Percentiles rank a stretch among this genome's conserved stretches.
Conservation (phyloP, 2,113 vertebrate species). For the Scomber scombrus region DNA sequence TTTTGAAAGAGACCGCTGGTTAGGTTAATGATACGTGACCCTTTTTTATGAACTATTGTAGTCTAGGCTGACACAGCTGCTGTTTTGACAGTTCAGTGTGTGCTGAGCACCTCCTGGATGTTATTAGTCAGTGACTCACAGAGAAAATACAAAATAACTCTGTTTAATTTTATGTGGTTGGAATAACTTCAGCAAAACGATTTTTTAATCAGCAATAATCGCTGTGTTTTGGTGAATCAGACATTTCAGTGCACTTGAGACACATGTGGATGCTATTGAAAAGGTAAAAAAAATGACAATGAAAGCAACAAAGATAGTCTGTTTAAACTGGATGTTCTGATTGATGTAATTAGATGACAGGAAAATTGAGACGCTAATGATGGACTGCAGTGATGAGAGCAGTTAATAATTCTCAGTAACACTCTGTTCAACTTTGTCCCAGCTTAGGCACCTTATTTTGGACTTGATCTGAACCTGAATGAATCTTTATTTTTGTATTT, state of each 20-base stretch:
- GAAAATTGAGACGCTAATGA: not conserved
- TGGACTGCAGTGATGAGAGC: not conserved
- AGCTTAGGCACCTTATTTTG: too few species aligned
- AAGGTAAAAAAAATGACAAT: not conserved
- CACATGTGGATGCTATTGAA: not conserved
- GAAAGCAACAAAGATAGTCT: not conserved
- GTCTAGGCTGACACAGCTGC: slow-evolving; percentile 57
- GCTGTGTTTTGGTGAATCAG: not conserved
- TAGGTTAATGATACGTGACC: not conserved
- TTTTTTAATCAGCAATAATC: slow-evolving; percentile 46
- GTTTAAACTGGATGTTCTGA: not conserved
- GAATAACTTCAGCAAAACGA: slow-evolving; percentile 25
- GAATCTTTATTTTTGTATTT: too few species aligned
- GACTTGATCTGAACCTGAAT: too few species aligned
- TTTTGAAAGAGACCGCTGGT: not conserved
- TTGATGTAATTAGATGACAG: not conserved
- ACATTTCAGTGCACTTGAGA: not conserved
- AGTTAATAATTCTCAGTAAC: too few species aligned
- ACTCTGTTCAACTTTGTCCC: too few species aligned
- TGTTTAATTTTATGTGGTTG: slow-evolving; percentile 7
- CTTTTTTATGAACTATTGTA: not conserved
- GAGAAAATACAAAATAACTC: slow-evolving; percentile 25
- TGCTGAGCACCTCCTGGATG: slow-evolving; percentile 20
- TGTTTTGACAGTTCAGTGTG: slow-evolving; percentile 18
- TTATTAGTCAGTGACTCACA: slow-evolving; percentile 21